phyloP scores from a whole-genome alignment of 2,797 vertebrate species.

The Sebastiscus tertius region DNA sequence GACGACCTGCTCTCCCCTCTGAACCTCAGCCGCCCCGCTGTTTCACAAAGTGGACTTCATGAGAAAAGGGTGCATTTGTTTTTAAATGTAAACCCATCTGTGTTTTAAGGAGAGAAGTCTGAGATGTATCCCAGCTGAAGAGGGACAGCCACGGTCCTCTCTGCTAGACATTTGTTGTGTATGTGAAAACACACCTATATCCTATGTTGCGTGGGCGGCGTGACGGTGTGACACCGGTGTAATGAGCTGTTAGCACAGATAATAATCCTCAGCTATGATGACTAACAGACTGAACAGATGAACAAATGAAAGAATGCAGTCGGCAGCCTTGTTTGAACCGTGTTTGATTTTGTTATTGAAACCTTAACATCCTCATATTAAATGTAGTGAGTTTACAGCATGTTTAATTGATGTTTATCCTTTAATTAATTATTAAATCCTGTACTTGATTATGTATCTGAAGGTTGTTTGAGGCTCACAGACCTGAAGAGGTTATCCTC shows the following conservation, averaged over 20 bases:
- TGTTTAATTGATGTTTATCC: background rate
- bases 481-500: background rate
- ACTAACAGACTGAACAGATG: background rate
- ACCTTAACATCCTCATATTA: background rate
- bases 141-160: background rate
- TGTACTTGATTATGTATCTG: background rate
- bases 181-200: background rate
- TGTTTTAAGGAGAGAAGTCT: background rate
- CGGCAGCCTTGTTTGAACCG: background rate
- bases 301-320: background rate
- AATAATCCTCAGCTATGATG: slow-evolving; percentile 10
- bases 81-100: background rate
- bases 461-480: background rate
- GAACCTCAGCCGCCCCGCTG: too few relatives aligned
- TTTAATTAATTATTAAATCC: background rate
- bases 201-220: background rate
- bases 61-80: background rate
- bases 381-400: background rate
- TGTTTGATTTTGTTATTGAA: background rate
- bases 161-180: background rate
- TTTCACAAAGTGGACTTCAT: background rate
- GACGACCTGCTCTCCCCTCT: too few relatives aligned
- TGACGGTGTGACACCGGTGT: background rate
- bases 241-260: background rate
- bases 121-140: background rate